Conservation (phyloP, 2,797 vertebrate species). For the Gambusia yucatana region DNA sequence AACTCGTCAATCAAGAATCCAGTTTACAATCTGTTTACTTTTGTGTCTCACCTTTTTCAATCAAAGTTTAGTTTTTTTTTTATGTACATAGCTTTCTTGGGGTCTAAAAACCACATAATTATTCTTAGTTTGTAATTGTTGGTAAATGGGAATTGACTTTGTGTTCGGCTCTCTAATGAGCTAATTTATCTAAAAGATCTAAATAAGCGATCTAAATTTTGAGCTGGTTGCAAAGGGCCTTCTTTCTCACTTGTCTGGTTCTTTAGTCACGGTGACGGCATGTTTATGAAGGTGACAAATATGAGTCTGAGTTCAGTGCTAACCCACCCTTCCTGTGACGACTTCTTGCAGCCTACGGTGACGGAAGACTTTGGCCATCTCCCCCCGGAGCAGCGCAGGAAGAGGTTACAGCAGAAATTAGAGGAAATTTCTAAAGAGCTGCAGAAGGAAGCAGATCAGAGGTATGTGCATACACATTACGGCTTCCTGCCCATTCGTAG, state of each 20-base stretch:
- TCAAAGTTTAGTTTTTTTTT: not conserved
- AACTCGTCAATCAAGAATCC: conserved; percentile 4
- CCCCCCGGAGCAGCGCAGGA: conserved; percentile 90
- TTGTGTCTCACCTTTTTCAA: conserved; percentile 11
- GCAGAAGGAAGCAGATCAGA: conserved; percentile 92
- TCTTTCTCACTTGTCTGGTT: conserved; percentile 11
- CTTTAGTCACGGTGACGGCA: not conserved
- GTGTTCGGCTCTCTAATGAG: conserved; percentile 50
- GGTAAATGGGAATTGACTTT: conserved; percentile 33
- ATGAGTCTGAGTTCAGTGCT: not conserved
- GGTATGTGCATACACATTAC: conserved; percentile 68
- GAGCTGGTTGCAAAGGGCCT: conserved; percentile 50
- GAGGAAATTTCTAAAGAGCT: conserved; percentile 87
- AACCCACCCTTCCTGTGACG: conserved; percentile 49
- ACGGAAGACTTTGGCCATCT: conserved; percentile 89
- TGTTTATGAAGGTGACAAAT: conserved; percentile 15
- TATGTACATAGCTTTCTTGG: no score
- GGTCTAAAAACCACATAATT: not conserved
- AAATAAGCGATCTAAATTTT: conserved; percentile 7
- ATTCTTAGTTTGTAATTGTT: conserved; percentile 9
- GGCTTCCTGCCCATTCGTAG: conserved; percentile 45
- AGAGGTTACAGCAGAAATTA: conserved; percentile 88
- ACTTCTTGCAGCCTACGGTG: conserved; percentile 79
- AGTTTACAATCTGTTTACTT: conserved; percentile 11
- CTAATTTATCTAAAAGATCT: not conserved